phyloP scores from a whole-genome alignment of 2,888 invertebrate genomes.

The Hymenopus coronatus region DNA sequence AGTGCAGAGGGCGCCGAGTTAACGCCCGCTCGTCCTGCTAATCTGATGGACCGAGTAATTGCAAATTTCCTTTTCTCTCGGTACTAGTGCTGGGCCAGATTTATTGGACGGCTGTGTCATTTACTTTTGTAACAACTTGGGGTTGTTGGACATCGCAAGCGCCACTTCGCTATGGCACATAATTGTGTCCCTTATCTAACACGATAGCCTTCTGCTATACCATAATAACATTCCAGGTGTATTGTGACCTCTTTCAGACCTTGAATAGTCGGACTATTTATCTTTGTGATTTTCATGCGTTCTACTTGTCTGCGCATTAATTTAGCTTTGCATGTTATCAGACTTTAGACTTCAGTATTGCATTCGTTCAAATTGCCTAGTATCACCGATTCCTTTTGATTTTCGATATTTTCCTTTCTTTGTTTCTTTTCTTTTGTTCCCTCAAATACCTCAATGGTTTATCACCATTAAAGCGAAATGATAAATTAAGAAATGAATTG shows the following conservation, averaged over 20 bases:
- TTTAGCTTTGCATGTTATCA: neutral
- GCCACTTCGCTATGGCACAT: neutral
- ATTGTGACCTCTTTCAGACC: neutral
- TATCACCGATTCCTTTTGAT: too few relatives aligned
- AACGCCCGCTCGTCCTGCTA: neutral
- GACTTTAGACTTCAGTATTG: too few relatives aligned
- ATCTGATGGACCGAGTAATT: constrained; percentile 29
- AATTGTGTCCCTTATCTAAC: neutral
- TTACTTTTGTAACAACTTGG: too few relatives aligned
- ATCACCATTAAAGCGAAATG: too few relatives aligned
- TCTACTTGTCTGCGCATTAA: neutral
- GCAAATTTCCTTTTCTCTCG: constrained; percentile 28
- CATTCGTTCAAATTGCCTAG: too few relatives aligned
- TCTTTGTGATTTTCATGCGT: neutral
- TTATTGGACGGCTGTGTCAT: neutral
- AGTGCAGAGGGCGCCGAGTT: neutral
- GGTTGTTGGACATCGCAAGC: neutral
- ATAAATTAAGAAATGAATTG: too few relatives aligned
- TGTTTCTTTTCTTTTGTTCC: too few relatives aligned
- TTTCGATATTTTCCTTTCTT: too few relatives aligned
- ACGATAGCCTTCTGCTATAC: too few relatives aligned
- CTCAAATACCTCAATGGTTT: too few relatives aligned
- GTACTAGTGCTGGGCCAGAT: neutral
- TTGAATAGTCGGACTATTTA: neutral
- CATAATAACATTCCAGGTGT: neutral